These are phyloP conservation scores for Mormyrus hasselquistii DNA, from an alignment of 2,797 vertebrate species.

Conservation along the genomic window DNA sequence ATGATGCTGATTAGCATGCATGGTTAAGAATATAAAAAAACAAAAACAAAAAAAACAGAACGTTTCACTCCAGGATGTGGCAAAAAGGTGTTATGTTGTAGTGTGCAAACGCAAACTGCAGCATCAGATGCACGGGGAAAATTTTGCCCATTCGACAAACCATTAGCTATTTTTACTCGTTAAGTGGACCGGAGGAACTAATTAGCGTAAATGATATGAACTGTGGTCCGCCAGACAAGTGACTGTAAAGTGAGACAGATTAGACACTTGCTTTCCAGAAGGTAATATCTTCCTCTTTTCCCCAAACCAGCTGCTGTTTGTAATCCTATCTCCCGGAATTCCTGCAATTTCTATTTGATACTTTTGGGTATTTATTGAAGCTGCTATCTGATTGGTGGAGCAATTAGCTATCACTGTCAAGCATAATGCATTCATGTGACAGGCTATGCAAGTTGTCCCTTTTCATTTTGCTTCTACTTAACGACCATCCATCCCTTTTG, in stretches of 20 bases:
- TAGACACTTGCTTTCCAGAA: neutral
- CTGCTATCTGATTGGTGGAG: neutral
- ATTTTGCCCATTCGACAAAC: neutral
- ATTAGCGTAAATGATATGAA: constrained; percentile 6
- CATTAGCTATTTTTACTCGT: constrained; percentile 4
- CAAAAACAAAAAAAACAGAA: neutral
- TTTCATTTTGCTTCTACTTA: neutral
- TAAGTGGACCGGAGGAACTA: neutral
- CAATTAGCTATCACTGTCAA: neutral
- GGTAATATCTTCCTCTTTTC: neutral
- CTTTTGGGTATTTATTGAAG: neutral
- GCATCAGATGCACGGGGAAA: neutral
- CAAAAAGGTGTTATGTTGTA: neutral
- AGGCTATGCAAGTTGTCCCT: neutral
- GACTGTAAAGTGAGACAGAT: neutral
- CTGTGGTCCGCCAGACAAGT: neutral
- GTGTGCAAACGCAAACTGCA: neutral
- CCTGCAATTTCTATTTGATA: neutral
- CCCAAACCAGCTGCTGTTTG: neutral
- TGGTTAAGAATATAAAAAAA: neutral
- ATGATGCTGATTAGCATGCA: neutral
- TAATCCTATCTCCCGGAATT: neutral
- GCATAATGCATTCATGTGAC: neutral
- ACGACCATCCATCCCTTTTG: neutral
- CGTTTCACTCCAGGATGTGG: neutral